Conservation (phyloP, 2,888 invertebrate genomes). For the Sylvicola fuscatus region DNA sequence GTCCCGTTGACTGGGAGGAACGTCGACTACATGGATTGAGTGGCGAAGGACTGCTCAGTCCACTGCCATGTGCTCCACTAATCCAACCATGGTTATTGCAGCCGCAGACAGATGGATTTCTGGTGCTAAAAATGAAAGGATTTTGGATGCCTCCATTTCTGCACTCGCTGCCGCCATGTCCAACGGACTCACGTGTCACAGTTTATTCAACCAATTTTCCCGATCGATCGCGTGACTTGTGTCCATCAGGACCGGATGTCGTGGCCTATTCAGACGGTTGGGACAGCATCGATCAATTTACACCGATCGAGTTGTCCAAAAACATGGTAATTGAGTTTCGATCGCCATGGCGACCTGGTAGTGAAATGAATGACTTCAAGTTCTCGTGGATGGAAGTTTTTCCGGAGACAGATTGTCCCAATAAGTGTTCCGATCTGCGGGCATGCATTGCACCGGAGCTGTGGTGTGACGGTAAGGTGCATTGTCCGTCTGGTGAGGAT, state of each 20-base stretch:
- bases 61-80: slow-evolving; percentile 29
- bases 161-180: slow-evolving; percentile 29
- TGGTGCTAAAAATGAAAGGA: slow-evolving; percentile 50
- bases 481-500: slow-evolving; percentile 66
- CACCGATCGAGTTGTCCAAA: slow-evolving; percentile 6
- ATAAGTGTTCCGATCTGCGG: slow-evolving; percentile 58
- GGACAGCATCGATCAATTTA: slow-evolving; percentile 23
- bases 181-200: slow-evolving; percentile 47
- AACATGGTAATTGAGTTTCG: slow-evolving; percentile 6
- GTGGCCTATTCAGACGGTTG: slow-evolving; percentile 55
- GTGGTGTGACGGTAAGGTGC: slow-evolving; percentile 61
- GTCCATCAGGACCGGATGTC: slow-evolving; percentile 32
- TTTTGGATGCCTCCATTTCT: slow-evolving; percentile 27
- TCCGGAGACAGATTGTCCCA: slow-evolving; percentile 10
- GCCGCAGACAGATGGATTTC: slow-evolving; percentile 45
- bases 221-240: slow-evolving; percentile 28
- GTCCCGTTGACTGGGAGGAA: slow-evolving; percentile 43
- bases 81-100: slow-evolving; percentile 58
- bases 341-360: slow-evolving; percentile 4
- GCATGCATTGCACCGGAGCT: slow-evolving; percentile 58
- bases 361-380: slow-evolving; percentile 5
- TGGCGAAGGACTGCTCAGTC: slow-evolving; percentile 47
- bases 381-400: slow-evolving; percentile 8
- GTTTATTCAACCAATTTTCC: slow-evolving; percentile 30
- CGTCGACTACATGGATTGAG: slow-evolving; percentile 45